These are phyloP conservation scores for Crotalus tigris DNA, from an alignment of 2,113 vertebrate genomes.

Conservation along the genomic window DNA sequence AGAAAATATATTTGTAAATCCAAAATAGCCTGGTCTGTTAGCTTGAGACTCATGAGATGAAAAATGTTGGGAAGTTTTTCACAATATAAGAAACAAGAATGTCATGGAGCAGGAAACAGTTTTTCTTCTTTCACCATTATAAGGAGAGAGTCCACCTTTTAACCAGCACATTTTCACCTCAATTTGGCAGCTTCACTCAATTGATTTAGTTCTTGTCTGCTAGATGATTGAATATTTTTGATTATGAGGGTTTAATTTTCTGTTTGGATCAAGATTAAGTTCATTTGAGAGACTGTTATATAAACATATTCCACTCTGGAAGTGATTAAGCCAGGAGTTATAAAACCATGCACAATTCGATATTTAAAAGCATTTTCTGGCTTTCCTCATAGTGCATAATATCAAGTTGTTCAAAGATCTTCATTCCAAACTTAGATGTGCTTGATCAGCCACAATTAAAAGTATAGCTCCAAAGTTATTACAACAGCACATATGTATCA, in stretches of 20 bases:
- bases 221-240: constrained; percentile 22
- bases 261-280: constrained; percentile 9
- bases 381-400: not conserved
- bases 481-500: not conserved
- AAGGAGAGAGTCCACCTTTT: not conserved
- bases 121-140: constrained; percentile 1
- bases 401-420: constrained; percentile 14
- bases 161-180: not conserved
- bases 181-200: constrained; percentile 6
- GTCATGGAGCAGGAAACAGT: not conserved
- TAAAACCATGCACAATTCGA: constrained; percentile 18
- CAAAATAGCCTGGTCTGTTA: not conserved
- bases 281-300: constrained; percentile 11
- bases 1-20: not conserved
- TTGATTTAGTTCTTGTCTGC: not conserved
- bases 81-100: not conserved
- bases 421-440: constrained; percentile 6
- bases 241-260: constrained; percentile 19
- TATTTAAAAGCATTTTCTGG: constrained; percentile 8
- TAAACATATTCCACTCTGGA: constrained; percentile 27
- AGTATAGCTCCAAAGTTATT: not conserved
- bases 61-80: not conserved
- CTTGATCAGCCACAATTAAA: not conserved
- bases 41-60: not conserved
- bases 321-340: constrained; percentile 21